phyloP scores from a whole-genome alignment of 2,113 vertebrate species.

The Terrapene triunguis region DNA sequence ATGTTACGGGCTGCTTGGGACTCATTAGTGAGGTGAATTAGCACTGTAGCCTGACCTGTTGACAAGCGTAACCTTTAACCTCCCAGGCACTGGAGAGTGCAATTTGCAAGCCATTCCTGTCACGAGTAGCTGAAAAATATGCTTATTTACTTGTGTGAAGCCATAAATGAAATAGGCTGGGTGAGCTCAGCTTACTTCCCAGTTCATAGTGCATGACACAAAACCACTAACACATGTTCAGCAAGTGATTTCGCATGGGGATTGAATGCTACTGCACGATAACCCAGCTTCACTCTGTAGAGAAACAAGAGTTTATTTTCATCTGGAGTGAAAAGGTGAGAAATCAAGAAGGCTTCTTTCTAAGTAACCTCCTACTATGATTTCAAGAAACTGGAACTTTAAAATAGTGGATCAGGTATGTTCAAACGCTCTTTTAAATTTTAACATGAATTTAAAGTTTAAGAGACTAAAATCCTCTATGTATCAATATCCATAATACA shows the following conservation, averaged over 20 bases:
- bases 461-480: slow-evolving; percentile 6
- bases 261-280: background rate
- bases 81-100: slow-evolving; percentile 59
- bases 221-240: slow-evolving; percentile 69
- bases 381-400: slow-evolving; percentile 54
- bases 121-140: slow-evolving; percentile 65
- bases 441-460: background rate
- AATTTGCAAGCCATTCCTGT: slow-evolving; percentile 73
- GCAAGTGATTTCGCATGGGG: slow-evolving; percentile 10
- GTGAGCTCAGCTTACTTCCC: slow-evolving; percentile 66
- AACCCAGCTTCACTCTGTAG: slow-evolving; percentile 59
- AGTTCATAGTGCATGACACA: slow-evolving; percentile 55
- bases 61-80: slow-evolving; percentile 75
- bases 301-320: slow-evolving; percentile 25
- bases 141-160: slow-evolving; percentile 73
- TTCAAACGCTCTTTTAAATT: slow-evolving; percentile 1
- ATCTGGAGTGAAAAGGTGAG: background rate
- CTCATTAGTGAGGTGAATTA: slow-evolving; percentile 75
- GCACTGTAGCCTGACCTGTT: slow-evolving; percentile 69
- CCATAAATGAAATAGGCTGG: slow-evolving; percentile 64
- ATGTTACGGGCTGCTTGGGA: slow-evolving; percentile 67
- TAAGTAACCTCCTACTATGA: background rate
- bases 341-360: slow-evolving; percentile 43
- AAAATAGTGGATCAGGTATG: slow-evolving; percentile 34
- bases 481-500: background rate